phyloP scores from a whole-genome alignment of 2,888 invertebrate genomes.

The Protophormia terraenovae region DNA sequence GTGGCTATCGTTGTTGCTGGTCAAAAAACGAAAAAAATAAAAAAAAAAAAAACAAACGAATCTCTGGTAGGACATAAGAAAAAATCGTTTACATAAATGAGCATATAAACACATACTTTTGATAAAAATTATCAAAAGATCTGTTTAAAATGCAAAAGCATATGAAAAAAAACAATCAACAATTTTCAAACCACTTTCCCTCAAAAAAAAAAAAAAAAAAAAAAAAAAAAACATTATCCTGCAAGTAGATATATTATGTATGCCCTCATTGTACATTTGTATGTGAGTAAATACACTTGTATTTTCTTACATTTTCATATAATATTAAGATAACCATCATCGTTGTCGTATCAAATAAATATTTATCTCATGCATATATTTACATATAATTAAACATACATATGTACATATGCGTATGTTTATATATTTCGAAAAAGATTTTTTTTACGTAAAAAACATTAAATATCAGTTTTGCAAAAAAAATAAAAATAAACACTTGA shows the following conservation, averaged over 20 bases:
- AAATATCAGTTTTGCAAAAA: constrained; percentile 26
- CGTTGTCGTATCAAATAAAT: constrained; percentile 23
- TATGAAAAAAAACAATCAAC: background rate
- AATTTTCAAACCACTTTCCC: background rate
- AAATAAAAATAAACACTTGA: constrained; percentile 36
- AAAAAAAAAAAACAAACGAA: background rate
- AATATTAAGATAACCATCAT: background rate
- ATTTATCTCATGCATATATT: background rate
- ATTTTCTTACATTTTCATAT: background rate
- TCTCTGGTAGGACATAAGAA: background rate
- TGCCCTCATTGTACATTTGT: background rate
- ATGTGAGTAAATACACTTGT: background rate
- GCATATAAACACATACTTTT: constrained; percentile 48
- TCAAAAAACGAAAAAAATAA: background rate
- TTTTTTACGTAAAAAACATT: background rate
- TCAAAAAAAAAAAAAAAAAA: background rate
- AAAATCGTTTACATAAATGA: constrained; percentile 15
- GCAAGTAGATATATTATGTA: background rate
- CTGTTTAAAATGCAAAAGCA: constrained; percentile 15
- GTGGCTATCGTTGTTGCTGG: background rate
- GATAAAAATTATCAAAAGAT: constrained; percentile 24
- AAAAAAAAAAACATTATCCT: background rate
- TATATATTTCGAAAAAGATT: background rate
- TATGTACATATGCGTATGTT: background rate
- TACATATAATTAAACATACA: background rate